Conservation (phyloP, 2,113 vertebrate genomes). For the Mandrillus leucophaeus region DNA sequence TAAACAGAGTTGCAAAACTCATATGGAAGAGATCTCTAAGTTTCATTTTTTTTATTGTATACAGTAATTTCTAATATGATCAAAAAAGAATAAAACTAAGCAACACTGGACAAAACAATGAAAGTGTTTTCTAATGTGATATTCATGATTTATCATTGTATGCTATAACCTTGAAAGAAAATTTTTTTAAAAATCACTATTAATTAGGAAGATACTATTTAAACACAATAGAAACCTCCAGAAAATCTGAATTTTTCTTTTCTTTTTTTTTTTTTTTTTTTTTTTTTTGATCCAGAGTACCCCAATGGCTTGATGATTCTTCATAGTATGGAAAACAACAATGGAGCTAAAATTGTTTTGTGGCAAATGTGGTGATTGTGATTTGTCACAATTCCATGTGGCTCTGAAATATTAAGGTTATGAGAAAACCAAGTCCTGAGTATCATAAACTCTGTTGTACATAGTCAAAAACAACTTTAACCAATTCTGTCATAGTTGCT, state of each 20-base stretch:
- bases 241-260: neutral
- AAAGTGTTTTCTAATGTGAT: neutral
- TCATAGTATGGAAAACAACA: neutral
- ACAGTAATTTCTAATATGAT: neutral
- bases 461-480: neutral
- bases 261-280: neutral
- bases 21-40: neutral
- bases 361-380: neutral
- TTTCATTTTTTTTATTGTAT: neutral
- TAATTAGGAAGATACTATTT: neutral
- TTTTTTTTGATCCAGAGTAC: neutral
- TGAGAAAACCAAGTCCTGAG: neutral
- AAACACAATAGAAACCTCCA: neutral
- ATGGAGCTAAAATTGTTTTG: neutral
- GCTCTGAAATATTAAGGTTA: neutral
- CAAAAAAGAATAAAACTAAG: neutral
- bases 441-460: neutral
- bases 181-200: neutral
- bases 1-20: neutral
- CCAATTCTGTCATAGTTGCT: neutral
- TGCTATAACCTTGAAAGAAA: neutral
- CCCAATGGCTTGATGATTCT: neutral
- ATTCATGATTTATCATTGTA: neutral
- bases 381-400: neutral
- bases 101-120: neutral